A percentile compares a stretch with the other conserved stretches of the same genome.
phyloP scores from a whole-genome alignment of 2,888 invertebrate species.

The Patella caerulea region DNA sequence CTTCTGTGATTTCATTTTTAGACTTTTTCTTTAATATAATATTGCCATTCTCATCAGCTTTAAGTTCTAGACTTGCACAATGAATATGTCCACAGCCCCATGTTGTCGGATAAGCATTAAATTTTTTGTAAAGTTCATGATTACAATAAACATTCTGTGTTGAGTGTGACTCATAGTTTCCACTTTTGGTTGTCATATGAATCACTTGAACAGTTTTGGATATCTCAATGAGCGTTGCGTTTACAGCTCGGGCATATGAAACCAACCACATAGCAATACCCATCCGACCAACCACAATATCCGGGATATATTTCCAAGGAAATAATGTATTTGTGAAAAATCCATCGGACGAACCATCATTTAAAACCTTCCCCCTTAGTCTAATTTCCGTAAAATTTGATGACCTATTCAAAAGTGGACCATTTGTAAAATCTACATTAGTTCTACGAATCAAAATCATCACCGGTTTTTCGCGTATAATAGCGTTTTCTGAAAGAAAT shows the following conservation, averaged over 20 bases:
- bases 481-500: background rate
- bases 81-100: constrained; percentile 13
- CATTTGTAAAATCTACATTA: constrained; percentile 22
- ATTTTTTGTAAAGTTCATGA: background rate
- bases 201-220: constrained; percentile 24
- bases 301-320: constrained; percentile 32
- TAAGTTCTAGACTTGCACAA: constrained; percentile 3
- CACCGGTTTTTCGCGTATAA: constrained; percentile 19
- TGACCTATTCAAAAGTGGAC: constrained; percentile 1
- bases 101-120: background rate
- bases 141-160: constrained; percentile 6
- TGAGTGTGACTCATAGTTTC: constrained; percentile 18
- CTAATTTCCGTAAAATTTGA: constrained; percentile 13
- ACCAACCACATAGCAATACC: constrained; percentile 36
- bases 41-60: background rate
- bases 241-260: constrained; percentile 26
- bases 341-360: constrained; percentile 33
- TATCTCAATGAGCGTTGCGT: constrained; percentile 28
- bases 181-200: constrained; percentile 31
- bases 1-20: background rate
- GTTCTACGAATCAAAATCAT: constrained; percentile 21
- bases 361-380: constrained; percentile 2
- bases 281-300: constrained; percentile 27
- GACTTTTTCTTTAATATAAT: background rate
- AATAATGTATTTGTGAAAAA: constrained; percentile 34